Evolutionary conservation across 2,888 invertebrate genomes (phyloP).

Genomic region (Eupithecia centaureata): DNA sequence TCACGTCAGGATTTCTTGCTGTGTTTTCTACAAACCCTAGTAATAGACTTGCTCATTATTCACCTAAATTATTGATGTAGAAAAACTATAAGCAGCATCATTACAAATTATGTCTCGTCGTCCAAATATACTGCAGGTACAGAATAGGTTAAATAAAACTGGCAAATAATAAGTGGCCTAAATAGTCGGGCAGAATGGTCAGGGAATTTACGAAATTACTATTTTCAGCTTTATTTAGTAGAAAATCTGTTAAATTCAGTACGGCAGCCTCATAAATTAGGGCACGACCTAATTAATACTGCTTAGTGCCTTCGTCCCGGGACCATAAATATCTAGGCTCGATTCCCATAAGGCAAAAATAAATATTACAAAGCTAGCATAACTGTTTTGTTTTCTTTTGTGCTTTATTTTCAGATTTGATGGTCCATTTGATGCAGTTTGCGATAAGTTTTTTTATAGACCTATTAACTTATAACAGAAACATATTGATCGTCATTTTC

Average conservation of each 20-base stretch:
- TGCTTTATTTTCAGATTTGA: not conserved
- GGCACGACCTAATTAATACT: constrained; percentile 22
- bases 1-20: not conserved
- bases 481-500: not conserved
- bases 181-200: not conserved
- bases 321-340: constrained; percentile 19
- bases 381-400: not conserved
- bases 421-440: not conserved
- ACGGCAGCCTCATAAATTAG: constrained; percentile 25
- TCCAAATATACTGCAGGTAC: not conserved
- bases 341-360: constrained; percentile 4
- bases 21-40: not conserved
- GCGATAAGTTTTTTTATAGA: not conserved
- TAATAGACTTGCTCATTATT: not conserved
- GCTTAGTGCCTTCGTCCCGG: not conserved
- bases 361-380: not conserved
- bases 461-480: not conserved
- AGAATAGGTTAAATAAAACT: not conserved
- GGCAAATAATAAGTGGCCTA: not conserved
- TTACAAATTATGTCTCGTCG: not conserved
- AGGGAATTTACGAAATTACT: not conserved
- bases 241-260: constrained; percentile 16
- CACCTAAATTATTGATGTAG: not conserved
- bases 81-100: not conserved
- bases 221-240: constrained; percentile 12